phyloP scores from a whole-genome alignment of 2,888 invertebrate genomes.

The Teleogryllus oceanicus region DNA sequence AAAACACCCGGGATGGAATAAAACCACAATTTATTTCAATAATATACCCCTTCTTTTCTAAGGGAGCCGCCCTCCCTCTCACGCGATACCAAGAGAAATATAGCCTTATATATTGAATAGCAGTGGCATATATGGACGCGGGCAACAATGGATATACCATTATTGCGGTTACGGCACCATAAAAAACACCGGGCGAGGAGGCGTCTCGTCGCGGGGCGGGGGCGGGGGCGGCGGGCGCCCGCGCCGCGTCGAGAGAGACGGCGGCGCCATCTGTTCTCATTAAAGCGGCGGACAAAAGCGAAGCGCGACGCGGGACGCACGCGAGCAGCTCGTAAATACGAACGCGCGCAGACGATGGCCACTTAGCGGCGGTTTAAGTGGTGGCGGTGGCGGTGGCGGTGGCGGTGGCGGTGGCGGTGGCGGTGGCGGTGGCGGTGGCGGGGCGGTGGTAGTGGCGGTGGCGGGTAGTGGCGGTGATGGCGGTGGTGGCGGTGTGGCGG shows the following conservation, averaged over 20 bases:
- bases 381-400: background rate
- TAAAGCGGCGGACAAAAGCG: constrained; percentile 18
- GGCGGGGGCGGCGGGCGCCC: background rate
- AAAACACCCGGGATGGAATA: background rate
- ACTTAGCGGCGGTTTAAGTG: background rate
- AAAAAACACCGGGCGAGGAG: background rate
- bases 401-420: too few relatives aligned
- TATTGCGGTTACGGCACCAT: background rate
- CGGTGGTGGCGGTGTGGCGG: too few relatives aligned
- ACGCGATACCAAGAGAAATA: background rate
- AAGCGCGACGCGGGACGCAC: background rate
- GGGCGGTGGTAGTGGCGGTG: too few relatives aligned
- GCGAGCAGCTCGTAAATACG: constrained; percentile 5
- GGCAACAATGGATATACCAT: constrained; percentile 18
- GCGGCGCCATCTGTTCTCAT: constrained; percentile 9
- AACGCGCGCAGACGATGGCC: background rate
- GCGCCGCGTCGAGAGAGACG: background rate
- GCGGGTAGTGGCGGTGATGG: too few relatives aligned
- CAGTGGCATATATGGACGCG: constrained; percentile 18
- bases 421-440: too few relatives aligned
- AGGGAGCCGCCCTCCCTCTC: background rate
- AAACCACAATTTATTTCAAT: constrained; percentile 18
- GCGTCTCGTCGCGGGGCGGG: background rate
- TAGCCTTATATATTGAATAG: constrained; percentile 9
- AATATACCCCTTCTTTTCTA: constrained; percentile 9